phyloP scores from a whole-genome alignment of 2,888 invertebrate species.

The Thera britannica region DNA sequence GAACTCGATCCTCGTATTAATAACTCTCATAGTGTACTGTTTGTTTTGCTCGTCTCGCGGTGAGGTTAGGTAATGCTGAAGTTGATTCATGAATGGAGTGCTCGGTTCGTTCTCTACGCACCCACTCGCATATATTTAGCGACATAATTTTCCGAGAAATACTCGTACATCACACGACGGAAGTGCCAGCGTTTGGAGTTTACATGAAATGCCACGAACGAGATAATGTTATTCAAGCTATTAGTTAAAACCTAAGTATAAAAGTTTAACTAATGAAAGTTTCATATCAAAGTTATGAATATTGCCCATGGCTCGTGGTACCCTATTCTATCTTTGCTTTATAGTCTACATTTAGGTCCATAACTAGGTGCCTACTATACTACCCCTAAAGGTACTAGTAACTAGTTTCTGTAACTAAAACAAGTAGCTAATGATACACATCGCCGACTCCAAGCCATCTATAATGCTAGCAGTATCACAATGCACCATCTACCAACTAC shows the following conservation, averaged over 20 bases:
- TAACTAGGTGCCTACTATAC: background rate
- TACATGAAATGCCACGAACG: constrained; percentile 47
- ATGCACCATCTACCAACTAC: constrained; percentile 37
- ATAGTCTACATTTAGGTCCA: no score
- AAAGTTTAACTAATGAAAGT: background rate
- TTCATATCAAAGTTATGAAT: background rate
- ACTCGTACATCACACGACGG: constrained; percentile 68
- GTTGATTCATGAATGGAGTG: constrained; percentile 84
- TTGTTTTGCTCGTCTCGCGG: constrained; percentile 75
- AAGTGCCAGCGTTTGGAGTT: constrained; percentile 67
- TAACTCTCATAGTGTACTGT: constrained; percentile 75
- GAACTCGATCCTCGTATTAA: constrained; percentile 82
- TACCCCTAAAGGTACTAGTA: background rate
- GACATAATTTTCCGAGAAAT: constrained; percentile 75
- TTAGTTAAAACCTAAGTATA: no score
- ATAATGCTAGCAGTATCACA: constrained; percentile 31
- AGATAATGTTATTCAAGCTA: constrained; percentile 20
- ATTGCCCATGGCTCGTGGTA: background rate
- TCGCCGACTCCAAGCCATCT: constrained; percentile 29
- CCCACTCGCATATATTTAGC: constrained; percentile 76
- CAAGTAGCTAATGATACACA: constrained; percentile 27
- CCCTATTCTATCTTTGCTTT: no score
- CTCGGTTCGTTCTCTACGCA: constrained; percentile 58
- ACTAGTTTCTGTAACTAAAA: constrained; percentile 26
- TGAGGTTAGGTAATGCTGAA: constrained; percentile 80